Base-by-base conservation (phyloP, 2,888 invertebrate species). In the Entomobrya proxima region DNA sequence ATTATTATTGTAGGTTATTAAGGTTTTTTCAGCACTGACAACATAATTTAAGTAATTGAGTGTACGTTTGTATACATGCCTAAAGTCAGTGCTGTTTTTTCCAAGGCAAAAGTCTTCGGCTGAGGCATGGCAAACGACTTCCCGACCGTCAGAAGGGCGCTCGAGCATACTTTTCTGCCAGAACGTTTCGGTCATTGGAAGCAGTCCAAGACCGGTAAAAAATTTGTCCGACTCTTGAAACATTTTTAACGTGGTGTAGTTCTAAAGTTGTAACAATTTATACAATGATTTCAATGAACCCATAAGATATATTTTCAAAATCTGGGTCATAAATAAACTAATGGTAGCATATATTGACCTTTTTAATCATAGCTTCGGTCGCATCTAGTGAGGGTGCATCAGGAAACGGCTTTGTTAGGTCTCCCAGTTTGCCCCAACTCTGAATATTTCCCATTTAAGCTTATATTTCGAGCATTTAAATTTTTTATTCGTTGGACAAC, bases 151-250 rank as follows among this genome's bases (percentile, higher is more conserved):
- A 15, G 93, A 91, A 0, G 97, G 97, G 82, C 95, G 94, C 89
- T 95, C 95, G 32, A 97, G 92, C 94, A 97, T 94, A 0, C 97
- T 97, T 32, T 94, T 94, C 52, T 95, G 93, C 97, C 97, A 97
- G 93, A 97, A 97, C 92, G 95, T 95, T 0, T 95, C 95, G 0
- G 96, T 95, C 93, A 96, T 95, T 0, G 95, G 94, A 91, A 95
- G 95, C 91, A 97, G 92, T 0, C 96, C 96, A 91, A 96, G 93
- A 0, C 96, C 96, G 0, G 95, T 95, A 91, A 95, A 96, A 92
- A 96, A 96, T 91, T 96, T 95, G 90, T 96, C 96, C 0, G 96
- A 95, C 92, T 86, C 87, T 82, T 88, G 83, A 52, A 89, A 89
- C 79, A 90, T 89, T 84, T 81, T 85, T 32, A 85, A 27, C 2